Percentiles rank a stretch among this genome's conserved stretches.
These are phyloP conservation scores for Pantherophis alleghaniensis DNA, from an alignment of 2,797 vertebrate genomes.

Conservation along the genomic window DNA sequence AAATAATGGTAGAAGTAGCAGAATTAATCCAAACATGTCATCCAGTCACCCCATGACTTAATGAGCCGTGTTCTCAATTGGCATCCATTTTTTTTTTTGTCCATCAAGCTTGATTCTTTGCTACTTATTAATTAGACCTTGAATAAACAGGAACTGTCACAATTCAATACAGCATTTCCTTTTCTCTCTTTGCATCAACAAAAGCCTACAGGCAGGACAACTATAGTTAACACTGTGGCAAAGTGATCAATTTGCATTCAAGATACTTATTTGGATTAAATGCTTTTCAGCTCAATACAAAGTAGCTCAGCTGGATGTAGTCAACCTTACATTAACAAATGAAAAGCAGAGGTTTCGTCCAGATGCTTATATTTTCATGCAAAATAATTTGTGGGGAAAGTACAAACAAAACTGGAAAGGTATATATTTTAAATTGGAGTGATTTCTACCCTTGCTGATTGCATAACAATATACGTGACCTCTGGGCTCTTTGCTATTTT, in stretches of 20 bases:
- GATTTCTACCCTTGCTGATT: not conserved
- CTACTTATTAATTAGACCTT: not conserved
- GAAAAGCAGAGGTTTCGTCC: not conserved
- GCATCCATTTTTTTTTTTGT: not conserved
- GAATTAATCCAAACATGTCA: not conserved
- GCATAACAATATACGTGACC: not conserved
- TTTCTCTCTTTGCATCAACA: not conserved
- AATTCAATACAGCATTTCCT: not conserved
- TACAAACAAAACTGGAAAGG: not conserved
- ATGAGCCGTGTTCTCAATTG: not conserved
- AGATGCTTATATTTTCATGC: not conserved
- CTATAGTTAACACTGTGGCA: not conserved
- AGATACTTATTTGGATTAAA: slow-evolving; percentile 10
- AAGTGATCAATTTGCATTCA: not conserved
- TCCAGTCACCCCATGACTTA: not conserved
- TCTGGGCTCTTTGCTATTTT: not conserved
- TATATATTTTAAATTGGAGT: not conserved
- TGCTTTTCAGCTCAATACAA: slow-evolving; percentile 20
- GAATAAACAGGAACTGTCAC: not conserved
- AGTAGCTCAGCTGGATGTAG: not conserved
- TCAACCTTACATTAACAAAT: not conserved
- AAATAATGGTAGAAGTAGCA: not conserved
- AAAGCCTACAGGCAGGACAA: not conserved
- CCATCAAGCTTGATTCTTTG: slow-evolving; percentile 24
- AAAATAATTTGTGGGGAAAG: not conserved